A percentile compares a stretch with the other conserved stretches of the same genome.
Conservation (phyloP, 1,140 invertebrate genomes). For the Scaptomyza pallida region DNA sequence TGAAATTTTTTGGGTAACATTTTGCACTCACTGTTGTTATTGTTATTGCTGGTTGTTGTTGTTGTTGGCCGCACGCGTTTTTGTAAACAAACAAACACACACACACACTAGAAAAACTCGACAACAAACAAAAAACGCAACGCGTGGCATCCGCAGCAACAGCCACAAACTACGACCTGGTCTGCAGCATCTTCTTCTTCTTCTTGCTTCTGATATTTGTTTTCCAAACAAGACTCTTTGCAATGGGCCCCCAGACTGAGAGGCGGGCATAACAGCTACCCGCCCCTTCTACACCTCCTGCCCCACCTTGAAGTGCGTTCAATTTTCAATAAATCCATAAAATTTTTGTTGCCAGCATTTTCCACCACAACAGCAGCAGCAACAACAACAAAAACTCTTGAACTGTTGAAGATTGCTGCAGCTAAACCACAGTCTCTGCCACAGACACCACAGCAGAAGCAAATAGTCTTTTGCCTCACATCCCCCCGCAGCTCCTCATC, state of each 20-base stretch:
- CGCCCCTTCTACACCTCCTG: conserved; percentile 1
- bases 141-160: conserved; percentile 54
- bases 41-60: conserved; percentile 54
- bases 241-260: conserved; percentile 57
- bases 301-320: conserved; percentile 69
- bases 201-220: conserved; percentile 53
- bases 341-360: conserved; percentile 45
- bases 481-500: conserved; percentile 6
- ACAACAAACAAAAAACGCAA: conserved; percentile 51
- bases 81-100: conserved; percentile 75
- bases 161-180: conserved; percentile 42
- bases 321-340: conserved; percentile 82
- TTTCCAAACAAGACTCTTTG: conserved; percentile 76
- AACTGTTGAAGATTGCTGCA: conserved; percentile 24
- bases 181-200: conserved; percentile 30
- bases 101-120: conserved; percentile 27
- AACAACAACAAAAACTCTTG: conserved; percentile 22
- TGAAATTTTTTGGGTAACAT: conserved; percentile 46
- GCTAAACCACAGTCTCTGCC: conserved; percentile 40
- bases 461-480: conserved; percentile 28
- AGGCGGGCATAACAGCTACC: conserved; percentile 54
- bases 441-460: conserved; percentile 17
- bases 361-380: conserved; percentile 37
- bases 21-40: conserved; percentile 39
- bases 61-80: conserved; percentile 79